Evolutionary conservation across 2,113 vertebrate genomes (phyloP), one percentile per base, ranked within the genome.

Genomic region (Pangasianodon hypophthalmus): DNA sequence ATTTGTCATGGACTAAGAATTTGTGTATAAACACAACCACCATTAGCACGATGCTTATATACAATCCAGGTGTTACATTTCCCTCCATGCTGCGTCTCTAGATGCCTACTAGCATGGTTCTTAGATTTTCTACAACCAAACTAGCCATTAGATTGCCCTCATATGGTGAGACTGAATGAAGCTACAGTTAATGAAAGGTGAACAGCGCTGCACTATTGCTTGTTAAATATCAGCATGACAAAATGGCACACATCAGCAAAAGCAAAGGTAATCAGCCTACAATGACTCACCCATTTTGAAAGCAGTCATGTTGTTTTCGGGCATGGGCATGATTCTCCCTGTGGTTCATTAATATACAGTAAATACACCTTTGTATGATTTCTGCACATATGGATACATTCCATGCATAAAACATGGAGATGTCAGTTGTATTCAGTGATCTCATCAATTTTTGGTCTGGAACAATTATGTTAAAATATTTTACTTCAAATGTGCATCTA

Each of bases 1-100:
- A 64, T 85, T 69, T 85, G 84, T 69, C 84, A 88, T 79, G 52
- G 16, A 62, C 46, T 79, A 77, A 69, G 84, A 85, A 85, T 85
- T 69, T 85, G 82, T 84, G 24, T 44, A 62, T 84, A 60, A 83
- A 84, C 84, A 85, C 26, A 69, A 69, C 26, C 60, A 85, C 60
- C 62, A 69, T 85, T 67, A 85, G 62, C 29, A 50, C 16, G 9
- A 69, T n/a, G 29, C 62, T 85, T 85, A 85, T 64, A 85, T 67
- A 85, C 21, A 85, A 46, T 69, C 60, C 84, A 85, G 84, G 84
- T 69, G 60, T 69, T 85, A 50, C 13, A 67, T 69, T 50, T 32
- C 60, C 44, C 52, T 21, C 44, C 84, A 69, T 52, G 62, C 7
- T 69, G 46, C 9, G 24, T 62, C 24, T 44, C 56, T 64, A 46